Evolutionary conservation across 2,888 invertebrate genomes (phyloP), one percentile per base, ranked within the genome.

Genomic region (Scaptomyza flava): DNA sequence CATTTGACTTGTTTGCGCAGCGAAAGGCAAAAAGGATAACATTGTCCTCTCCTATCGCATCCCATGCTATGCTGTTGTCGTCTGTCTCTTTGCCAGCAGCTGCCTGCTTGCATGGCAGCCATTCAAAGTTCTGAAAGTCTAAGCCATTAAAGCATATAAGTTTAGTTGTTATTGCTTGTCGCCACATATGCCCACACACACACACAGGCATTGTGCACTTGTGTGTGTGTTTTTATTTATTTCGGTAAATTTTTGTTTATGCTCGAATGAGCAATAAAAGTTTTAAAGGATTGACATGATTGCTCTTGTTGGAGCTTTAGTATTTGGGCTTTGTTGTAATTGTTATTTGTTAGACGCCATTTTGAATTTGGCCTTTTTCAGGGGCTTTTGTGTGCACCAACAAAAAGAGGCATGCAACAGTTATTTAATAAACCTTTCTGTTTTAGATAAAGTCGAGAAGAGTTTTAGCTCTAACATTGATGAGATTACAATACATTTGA

Each of bases 111-210:
- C 58, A 42, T 42, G 60, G 66, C 79, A 76, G 65, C 81, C 87
- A 87, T 86, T 83, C 82, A 84, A 87, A 87, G 82, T 84, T 81
- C 85, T 79, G 72, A 82, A 87, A 76, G 73, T 82, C 82, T 82
- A 82, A 87, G 82, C 82, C 79, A 87, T 82, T 82, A 82, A 87
- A 87, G 82, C 85, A 82, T 87, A 82, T 82, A 87, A 82, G 81
- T 84, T 87, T 84, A 50, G 31, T 50, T 57, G 46, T 52, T 57
- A 48, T 50, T n/a, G n/a, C 43, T 50, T 41, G 38, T 33, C 6
- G 36, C 36, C 60, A 20, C 38, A 57, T 36, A 48, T 38, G 12
- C 51, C 34, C 14, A n/a, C 11, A 48, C 14, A 17, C n/a, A 7
- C 14, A 38, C 33, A 33, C 33, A 33, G 11, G 11, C 23, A 23